Evolutionary conservation across 2,113 vertebrate genomes (phyloP).

Genomic region (Istiophorus platypterus): DNA sequence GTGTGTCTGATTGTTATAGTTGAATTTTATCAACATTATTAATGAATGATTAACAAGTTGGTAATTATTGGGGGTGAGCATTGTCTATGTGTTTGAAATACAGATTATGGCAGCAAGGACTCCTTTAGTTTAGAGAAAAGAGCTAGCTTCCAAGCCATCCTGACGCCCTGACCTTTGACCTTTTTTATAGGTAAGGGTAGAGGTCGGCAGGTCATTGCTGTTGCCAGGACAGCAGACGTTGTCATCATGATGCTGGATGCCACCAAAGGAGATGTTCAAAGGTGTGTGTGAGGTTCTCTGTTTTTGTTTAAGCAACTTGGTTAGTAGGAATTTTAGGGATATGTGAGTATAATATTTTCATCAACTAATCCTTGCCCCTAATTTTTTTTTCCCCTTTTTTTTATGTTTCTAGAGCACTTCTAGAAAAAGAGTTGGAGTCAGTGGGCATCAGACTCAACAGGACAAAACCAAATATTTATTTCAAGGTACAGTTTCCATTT

Average conservation of each 20-base stretch:
- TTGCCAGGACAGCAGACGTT: slow-evolving; percentile 95
- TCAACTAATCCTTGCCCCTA: neutral
- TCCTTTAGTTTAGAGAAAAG: neutral
- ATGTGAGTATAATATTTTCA: neutral
- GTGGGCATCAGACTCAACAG: slow-evolving; percentile 98
- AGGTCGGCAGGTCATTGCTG: slow-evolving; percentile 97
- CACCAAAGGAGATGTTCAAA: slow-evolving; percentile 98
- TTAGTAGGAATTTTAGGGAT: neutral
- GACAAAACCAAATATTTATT: slow-evolving; percentile 97
- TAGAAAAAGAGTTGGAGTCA: slow-evolving; percentile 97
- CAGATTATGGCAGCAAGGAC: neutral
- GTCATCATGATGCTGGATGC: slow-evolving; percentile 99
- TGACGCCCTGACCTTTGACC: slow-evolving; percentile 19
- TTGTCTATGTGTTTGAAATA: neutral
- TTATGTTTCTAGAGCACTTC: slow-evolving; percentile 84
- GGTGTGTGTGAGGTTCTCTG: slow-evolving; percentile 75
- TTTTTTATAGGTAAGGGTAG: slow-evolving; percentile 91
- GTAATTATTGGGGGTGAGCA: neutral
- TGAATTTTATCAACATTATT: neutral
- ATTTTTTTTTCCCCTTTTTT: neutral
- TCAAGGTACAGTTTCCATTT: slow-evolving; percentile 89
- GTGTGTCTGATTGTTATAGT: neutral
- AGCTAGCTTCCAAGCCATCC: neutral
- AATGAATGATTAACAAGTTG: neutral
- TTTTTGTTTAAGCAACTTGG: neutral